phyloP scores from a whole-genome alignment of 2,888 invertebrate genomes.

The Nasonovia ribisnigri region DNA sequence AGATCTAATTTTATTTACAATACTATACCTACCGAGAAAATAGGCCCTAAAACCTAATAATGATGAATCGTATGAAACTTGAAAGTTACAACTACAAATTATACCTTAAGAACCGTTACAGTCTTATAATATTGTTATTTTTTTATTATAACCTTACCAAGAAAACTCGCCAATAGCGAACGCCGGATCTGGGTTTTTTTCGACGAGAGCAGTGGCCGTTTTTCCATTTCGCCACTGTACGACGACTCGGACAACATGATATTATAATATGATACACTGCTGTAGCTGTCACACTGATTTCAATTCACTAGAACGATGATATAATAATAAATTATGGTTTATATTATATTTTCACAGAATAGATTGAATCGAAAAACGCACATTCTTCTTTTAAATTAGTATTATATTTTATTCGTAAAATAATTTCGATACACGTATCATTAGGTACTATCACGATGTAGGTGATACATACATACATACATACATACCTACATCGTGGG shows the following conservation, averaged over 20 bases:
- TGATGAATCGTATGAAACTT: neutral
- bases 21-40: no score
- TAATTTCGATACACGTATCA: neutral
- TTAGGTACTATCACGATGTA: no score
- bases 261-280: neutral
- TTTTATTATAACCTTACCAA: conserved; percentile 24
- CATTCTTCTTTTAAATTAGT: neutral
- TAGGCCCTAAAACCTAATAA: neutral
- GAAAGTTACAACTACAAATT: neutral
- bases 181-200: neutral
- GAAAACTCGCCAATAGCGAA: conserved; percentile 49
- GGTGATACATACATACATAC: no score
- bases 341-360: neutral
- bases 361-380: neutral
- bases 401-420: neutral
- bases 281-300: neutral
- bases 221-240: neutral
- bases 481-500: no score
- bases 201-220: neutral
- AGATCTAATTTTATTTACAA: neutral
- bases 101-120: neutral
- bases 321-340: neutral
- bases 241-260: neutral
- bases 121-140: neutral
- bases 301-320: neutral